Evolutionary conservation across 2,113 vertebrate species (phyloP).

Genomic region (Nothobranchius furzeri): DNA sequence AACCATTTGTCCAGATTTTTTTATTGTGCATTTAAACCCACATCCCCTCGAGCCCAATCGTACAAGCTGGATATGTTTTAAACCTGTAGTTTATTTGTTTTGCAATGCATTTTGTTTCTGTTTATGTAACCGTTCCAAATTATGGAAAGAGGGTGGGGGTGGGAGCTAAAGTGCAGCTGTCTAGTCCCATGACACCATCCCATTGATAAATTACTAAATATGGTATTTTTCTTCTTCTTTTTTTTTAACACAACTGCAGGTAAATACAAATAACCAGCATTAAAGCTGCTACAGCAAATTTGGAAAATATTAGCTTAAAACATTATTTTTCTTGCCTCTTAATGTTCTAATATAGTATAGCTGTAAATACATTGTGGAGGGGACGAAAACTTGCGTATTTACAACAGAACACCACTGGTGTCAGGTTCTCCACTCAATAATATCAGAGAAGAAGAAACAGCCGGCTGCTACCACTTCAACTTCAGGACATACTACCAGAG

Average conservation of each 20-base stretch:
- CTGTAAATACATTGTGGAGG: too few relatives aligned
- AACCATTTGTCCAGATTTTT: not conserved
- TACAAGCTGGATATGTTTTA: constrained; percentile 51
- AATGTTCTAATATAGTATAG: too few relatives aligned
- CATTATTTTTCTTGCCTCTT: too few relatives aligned
- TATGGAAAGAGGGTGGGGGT: constrained; percentile 32
- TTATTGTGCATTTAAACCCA: constrained; percentile 20
- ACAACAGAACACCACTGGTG: too few relatives aligned
- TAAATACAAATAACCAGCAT: not conserved
- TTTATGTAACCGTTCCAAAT: constrained; percentile 63
- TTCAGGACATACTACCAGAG: too few relatives aligned
- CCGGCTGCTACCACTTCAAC: too few relatives aligned
- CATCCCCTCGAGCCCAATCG: constrained; percentile 48
- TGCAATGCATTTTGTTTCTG: constrained; percentile 33
- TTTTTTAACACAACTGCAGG: not conserved
- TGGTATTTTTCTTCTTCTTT: constrained; percentile 9
- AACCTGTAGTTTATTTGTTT: constrained; percentile 60
- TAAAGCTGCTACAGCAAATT: not conserved
- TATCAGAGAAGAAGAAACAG: too few relatives aligned
- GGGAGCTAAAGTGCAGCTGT: constrained; percentile 37
- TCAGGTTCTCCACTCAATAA: too few relatives aligned
- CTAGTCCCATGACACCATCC: constrained; percentile 35
- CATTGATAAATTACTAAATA: constrained; percentile 25
- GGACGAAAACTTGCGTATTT: too few relatives aligned
- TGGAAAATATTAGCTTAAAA: too few relatives aligned